Evolutionary conservation across 2,888 invertebrate genomes (phyloP).

Genomic region (Troides aeacus): DNA sequence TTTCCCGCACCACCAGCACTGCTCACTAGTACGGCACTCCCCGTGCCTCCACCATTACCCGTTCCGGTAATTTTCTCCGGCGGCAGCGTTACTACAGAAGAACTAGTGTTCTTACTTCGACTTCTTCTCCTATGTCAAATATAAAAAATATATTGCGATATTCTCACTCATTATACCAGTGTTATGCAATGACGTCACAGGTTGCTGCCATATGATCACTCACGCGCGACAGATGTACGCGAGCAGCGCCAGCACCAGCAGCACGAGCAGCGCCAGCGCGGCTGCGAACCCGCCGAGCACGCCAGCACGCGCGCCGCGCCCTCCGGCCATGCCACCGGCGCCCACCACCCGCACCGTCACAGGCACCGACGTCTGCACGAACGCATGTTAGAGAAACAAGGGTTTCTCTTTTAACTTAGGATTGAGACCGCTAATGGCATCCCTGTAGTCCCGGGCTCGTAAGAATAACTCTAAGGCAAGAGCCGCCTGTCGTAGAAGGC

Average conservation of each 20-base stretch:
- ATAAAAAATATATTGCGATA: no score
- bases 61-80: slow-evolving; percentile 38
- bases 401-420: neutral
- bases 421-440: no score
- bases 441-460: no score
- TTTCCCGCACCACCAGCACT: slow-evolving; percentile 26
- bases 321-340: slow-evolving; percentile 58
- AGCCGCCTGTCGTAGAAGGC: no score
- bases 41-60: slow-evolving; percentile 27
- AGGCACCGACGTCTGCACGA: slow-evolving; percentile 80
- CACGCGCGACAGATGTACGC: slow-evolving; percentile 88
- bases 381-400: neutral
- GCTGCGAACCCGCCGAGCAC: slow-evolving; percentile 84
- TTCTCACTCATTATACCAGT: no score
- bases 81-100: slow-evolving; percentile 49
- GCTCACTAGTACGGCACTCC: slow-evolving; percentile 15
- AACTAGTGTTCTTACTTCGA: slow-evolving; percentile 32
- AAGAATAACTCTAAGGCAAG: no score
- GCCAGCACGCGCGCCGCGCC: slow-evolving; percentile 60
- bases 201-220: slow-evolving; percentile 45
- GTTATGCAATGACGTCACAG: no score
- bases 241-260: slow-evolving; percentile 87
- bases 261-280: slow-evolving; percentile 85
- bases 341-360: slow-evolving; percentile 82
- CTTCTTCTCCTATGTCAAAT: slow-evolving; percentile 5